Base-by-base conservation (phyloP, 2,113 vertebrate genomes). In the mouse (Mus musculus) region DNA sequence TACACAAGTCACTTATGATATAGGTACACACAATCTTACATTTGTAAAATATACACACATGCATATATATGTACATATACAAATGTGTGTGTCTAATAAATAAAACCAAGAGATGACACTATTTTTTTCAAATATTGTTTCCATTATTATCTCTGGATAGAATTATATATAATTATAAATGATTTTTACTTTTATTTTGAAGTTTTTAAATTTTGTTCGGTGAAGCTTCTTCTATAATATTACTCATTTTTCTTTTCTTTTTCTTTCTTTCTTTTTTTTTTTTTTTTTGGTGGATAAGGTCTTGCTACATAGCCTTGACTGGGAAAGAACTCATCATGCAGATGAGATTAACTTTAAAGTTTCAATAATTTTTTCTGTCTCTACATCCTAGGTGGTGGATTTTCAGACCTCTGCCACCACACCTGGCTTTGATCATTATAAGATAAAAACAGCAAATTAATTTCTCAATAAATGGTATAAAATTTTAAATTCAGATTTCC, bases 161-260 rank as follows among this genome's bases (percentile, higher is more conserved):
- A 78, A 80, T 78, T 96, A 65, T 28, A 71, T 7, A 14, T 19
- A 11, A 36, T 71, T 88, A 28, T 36, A 69, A 20, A 24, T 24
- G 6, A 69, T 26, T 63, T 95, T 77, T 72, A 89, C 78, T 88
- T 77, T 36, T 85, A 22, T 93, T 94, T 13, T 6, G 24, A n/a
- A n/a, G 54, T 81, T 81, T 56, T 63, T 10, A 85, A 85, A 30
- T 93, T 95, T 96, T 91, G 10, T 11, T 96, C 80, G 39, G 39
- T 90, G 92, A 52, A 89, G 46, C 54, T 75, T 92, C 89, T 82
- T 71, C 12, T 54, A 8, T 24, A 95, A 65, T 65, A 90, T 2
- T 90, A 28, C 56, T 84, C 22, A 63, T 5, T 61, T 42, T 63
- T 42, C 17, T 80, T 33, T 46, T 24, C 11, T 30, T 52, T 6